Evolutionary conservation across 2,888 invertebrate genomes (phyloP), one percentile per base, ranked within the genome.

Genomic region (Mechanitis mazaeus): DNA sequence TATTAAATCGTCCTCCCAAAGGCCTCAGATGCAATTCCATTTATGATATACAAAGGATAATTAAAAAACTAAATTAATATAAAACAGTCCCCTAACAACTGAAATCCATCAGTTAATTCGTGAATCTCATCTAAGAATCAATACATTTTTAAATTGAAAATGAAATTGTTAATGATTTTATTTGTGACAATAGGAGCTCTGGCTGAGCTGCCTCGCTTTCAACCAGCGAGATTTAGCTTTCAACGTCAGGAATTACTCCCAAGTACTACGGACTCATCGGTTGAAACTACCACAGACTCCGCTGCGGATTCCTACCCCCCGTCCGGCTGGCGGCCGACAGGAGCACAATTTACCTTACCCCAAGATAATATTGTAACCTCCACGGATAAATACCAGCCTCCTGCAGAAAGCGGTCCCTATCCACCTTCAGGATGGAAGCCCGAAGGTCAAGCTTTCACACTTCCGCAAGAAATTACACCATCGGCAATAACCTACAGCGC

Each of bases 361-460:
- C 80, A 35, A 33, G 68, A 68, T 53, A 67, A 66, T 20, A 67
- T 82, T 0, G 83, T 84, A 0, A 82, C 85, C 0, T 82, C 80
- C 47, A 68, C 73, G 1, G 77, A 77, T n/a, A 64, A 65, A 9
- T 71, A 71, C 33, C 83, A 80, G 59, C 72, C 79, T 6, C 83
- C 84, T 60, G 73, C 59, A 64, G 69, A 72, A 20, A 77, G 65
- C 33, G 85, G 73, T 0, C 83, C 85, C 0, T 88, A 89, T 38
- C 84, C 87, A 0, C 77, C 89, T 0, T 84, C 90, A 1, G 90
- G 89, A 31, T 90, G 87, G 87, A 85, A 83, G 45, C 90, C 90
- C 1, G 75, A 75, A n/a, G 85, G 84, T 1, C 76, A 82, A 64
- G 74, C 78, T 0, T 90, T 90, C 66, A 78, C 78, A 0, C 69